Evolutionary conservation across 2,113 vertebrate species (phyloP), one percentile per base, ranked within the genome.

Genomic region (Spea bombifrons): DNA sequence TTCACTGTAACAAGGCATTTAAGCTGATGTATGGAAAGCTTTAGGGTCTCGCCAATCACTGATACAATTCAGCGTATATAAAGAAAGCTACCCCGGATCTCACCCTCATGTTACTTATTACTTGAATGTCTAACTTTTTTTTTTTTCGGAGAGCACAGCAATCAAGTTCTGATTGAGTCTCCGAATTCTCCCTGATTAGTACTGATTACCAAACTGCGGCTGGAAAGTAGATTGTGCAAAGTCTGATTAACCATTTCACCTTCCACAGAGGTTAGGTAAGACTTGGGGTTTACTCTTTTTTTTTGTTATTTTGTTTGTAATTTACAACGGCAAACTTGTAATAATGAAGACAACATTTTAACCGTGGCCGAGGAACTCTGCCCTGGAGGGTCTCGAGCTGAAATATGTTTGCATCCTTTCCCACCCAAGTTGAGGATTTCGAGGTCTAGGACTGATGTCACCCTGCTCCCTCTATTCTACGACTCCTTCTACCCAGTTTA

Each of bases 181-280:
- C 82, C 64, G 82, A 13, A 79, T 81, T 85, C 76, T 81, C 72
- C 81, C 84, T 90, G 88, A 90, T 90, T 89, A 90, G 82, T 84
- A 79, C 83, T 90, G 87, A 90, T 90, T 87, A 88, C 86, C 78
- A 80, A 63, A 79, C 82, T 75, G 83, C 85, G 85, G 76, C 83
- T 84, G 81, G 75, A 81, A 52, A 0, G 30, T 82, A 84, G 84
- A 88, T 88, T 86, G 57, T 15, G 15, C 72, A 30, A 53, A 55
- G 49, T 50, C 45, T 5, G 12, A 3, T 74, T 61, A 74, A 74
- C 72, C 45, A 13, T 16, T 47, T 74, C 57, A 47, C n/a, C 17
- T 5, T 7, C 45, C 17, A 43, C 3, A 53, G 17, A 5, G 61
- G 17, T 64, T 61, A 61, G 15, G 57, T 15, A 4, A n/a, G 57